Percentiles rank a stretch among this genome's conserved stretches.
These are phyloP conservation scores for Nemopilema nomurai DNA, from an alignment of 30 jellyfish, hydroid and myxozoan genomes.

Conservation along the genomic window DNA sequence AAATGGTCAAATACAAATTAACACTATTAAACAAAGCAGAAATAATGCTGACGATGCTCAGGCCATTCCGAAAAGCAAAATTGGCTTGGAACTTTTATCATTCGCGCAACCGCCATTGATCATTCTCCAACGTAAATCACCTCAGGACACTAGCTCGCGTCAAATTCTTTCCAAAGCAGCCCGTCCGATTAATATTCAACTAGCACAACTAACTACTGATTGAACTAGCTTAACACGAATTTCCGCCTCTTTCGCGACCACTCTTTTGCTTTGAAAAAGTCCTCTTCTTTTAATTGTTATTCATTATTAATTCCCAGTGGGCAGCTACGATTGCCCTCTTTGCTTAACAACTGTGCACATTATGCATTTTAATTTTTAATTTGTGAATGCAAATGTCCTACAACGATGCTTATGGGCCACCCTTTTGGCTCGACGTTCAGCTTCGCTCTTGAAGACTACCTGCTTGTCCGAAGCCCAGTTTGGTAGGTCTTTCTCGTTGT, in stretches of 20 bases:
- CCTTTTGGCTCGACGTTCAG: neutral
- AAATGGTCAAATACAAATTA: too few species aligned
- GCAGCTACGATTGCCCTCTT: neutral
- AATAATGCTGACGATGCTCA: too few species aligned
- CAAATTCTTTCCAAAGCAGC: neutral
- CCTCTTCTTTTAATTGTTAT: neutral
- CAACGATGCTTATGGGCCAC: neutral
- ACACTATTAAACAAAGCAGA: too few species aligned
- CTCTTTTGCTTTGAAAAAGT: neutral
- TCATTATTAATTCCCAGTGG: neutral
- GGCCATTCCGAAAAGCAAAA: too few species aligned
- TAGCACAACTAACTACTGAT: neutral
- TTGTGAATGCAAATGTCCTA: neutral
- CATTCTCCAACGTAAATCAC: too few species aligned
- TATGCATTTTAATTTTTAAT: neutral
- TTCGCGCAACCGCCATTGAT: too few species aligned
- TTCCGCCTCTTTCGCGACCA: too few species aligned
- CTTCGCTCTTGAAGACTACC: neutral
- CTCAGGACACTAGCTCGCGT: too few species aligned
- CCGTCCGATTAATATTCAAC: neutral
- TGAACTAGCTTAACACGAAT: neutral
- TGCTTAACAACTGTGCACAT: neutral
- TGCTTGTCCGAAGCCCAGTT: neutral
- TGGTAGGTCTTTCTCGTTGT: neutral
- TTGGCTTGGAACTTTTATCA: too few species aligned